These are phyloP conservation scores for Catharus bicknelli DNA, from an alignment of 2,113 vertebrate genomes.

Conservation along the genomic window DNA sequence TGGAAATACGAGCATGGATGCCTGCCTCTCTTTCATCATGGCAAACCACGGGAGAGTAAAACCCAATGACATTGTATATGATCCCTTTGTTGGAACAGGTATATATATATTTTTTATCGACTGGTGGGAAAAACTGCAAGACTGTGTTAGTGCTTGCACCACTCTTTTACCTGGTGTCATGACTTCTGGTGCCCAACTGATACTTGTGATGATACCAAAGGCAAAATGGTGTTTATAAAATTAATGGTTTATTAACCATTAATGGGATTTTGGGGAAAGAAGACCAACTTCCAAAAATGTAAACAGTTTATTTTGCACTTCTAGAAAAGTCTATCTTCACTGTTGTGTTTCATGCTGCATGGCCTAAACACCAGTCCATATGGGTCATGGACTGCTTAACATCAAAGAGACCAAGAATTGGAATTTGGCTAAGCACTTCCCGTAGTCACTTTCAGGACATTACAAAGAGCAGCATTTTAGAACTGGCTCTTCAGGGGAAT, in stretches of 20 bases:
- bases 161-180: rapidly evolving
- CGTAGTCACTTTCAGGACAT: background rate
- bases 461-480: background rate
- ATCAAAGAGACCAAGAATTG: background rate
- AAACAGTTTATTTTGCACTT: background rate
- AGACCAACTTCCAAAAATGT: background rate
- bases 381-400: background rate
- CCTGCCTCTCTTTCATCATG: conserved; percentile 96
- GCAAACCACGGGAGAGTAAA: conserved; percentile 94
- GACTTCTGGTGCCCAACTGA: background rate
- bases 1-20: conserved; percentile 98
- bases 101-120: background rate
- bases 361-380: background rate
- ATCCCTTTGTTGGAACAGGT: conserved; percentile 99
- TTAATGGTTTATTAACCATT: background rate
- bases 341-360: background rate
- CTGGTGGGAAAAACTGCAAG: background rate
- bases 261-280: background rate
- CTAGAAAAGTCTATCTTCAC: background rate
- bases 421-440: background rate
- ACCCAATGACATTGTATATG: conserved; percentile 90
- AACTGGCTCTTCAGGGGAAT: background rate
- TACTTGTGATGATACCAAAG: background rate
- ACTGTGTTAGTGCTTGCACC: background rate
- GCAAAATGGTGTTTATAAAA: background rate